These are phyloP conservation scores for Brachirus orientalis DNA, from an alignment of 2,113 vertebrate genomes.

Conservation along the genomic window DNA sequence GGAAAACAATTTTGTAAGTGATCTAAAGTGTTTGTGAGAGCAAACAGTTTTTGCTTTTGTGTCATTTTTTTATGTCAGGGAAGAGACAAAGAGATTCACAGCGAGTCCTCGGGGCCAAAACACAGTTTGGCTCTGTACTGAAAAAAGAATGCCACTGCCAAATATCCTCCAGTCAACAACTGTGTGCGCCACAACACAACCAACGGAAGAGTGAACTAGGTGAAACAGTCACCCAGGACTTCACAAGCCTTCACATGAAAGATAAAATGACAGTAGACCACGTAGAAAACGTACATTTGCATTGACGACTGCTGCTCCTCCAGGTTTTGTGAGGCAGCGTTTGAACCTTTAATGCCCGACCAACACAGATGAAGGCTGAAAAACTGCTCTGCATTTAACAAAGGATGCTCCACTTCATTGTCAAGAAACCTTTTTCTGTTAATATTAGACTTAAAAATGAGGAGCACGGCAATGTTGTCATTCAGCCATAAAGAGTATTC, in stretches of 20 bases:
- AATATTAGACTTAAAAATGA: too few relatives aligned
- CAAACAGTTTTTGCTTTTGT: constrained; percentile 21
- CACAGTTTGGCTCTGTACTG: constrained; percentile 28
- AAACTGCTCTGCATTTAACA: not conserved
- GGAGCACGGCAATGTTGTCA: too few relatives aligned
- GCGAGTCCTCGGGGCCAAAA: constrained; percentile 42
- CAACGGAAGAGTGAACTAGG: constrained; percentile 1
- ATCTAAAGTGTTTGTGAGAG: constrained; percentile 26
- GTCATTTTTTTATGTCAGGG: constrained; percentile 37
- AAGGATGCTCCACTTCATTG: not conserved
- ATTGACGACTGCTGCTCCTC: not conserved
- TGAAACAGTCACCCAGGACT: constrained; percentile 28
- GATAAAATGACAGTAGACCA: constrained; percentile 8
- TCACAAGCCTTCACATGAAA: constrained; percentile 4
- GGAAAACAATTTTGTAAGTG: not conserved
- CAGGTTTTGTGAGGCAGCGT: not conserved
- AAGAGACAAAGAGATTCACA: constrained; percentile 44
- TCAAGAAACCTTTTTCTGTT: too few relatives aligned
- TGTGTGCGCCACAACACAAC: not conserved
- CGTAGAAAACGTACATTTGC: constrained; percentile 9
- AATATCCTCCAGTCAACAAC: constrained; percentile 25
- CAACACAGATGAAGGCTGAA: not conserved
- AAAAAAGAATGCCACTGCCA: constrained; percentile 24
- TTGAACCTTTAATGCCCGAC: not conserved
- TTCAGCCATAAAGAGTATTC: too few relatives aligned